A percentile compares a stretch with the other conserved stretches of the same genome.
These are phyloP conservation scores for Chionoecetes opilio DNA, from an alignment of 1,140 invertebrate species.

Conservation along the genomic window DNA sequence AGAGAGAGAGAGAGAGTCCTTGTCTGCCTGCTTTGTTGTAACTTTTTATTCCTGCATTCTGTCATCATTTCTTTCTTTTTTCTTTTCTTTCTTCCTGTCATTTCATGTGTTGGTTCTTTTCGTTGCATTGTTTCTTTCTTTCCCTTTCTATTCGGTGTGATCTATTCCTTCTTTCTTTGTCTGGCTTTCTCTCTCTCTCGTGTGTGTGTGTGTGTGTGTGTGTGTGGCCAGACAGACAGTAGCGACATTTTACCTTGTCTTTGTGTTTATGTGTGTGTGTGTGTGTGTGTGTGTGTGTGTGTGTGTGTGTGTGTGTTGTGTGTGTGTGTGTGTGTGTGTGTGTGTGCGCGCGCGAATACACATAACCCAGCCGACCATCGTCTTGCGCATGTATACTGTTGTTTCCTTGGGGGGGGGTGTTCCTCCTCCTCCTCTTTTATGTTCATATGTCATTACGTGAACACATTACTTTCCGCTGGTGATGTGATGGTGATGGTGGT, in stretches of 20 bases:
- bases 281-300: no score
- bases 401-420: background rate
- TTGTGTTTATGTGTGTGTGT: background rate
- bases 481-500: background rate
- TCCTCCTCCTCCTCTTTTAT: slow-evolving; percentile 7
- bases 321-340: background rate
- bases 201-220: background rate
- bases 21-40: background rate
- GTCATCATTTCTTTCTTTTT: background rate
- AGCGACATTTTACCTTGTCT: no score
- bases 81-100: background rate
- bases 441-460: slow-evolving; percentile 3
- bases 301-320: slow-evolving; percentile 8
- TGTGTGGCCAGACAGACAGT: no score
- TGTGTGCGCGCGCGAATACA: no score
- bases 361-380: no score
- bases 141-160: background rate
- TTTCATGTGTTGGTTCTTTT: background rate
- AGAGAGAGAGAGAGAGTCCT: background rate
- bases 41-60: background rate
- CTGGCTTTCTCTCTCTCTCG: background rate
- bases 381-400: no score
- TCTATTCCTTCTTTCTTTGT: background rate
- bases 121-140: background rate
- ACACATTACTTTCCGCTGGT: background rate